These are phyloP conservation scores for Diaperis boleti DNA, from an alignment of 2,888 invertebrate genomes.

Conservation along the genomic window DNA sequence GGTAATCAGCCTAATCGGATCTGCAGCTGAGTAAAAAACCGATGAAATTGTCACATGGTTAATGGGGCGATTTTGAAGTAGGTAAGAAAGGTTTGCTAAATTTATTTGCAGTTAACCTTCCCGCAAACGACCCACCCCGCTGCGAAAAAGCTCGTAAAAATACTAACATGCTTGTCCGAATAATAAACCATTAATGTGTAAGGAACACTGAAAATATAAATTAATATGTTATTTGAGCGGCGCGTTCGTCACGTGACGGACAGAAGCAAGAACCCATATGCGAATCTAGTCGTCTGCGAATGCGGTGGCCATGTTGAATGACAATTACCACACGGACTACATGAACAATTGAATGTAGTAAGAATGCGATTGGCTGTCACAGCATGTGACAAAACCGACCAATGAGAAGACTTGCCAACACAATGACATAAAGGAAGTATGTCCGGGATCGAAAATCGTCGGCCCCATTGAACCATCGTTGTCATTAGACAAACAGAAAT, in stretches of 20 bases:
- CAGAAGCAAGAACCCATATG: background rate
- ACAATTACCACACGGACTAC: slow-evolving; percentile 60
- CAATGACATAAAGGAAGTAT: slow-evolving; percentile 45
- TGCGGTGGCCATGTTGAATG: slow-evolving; percentile 45
- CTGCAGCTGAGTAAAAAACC: slow-evolving; percentile 5
- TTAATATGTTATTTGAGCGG: slow-evolving; percentile 36
- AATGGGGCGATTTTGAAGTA: slow-evolving; percentile 46
- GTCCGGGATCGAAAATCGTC: slow-evolving; percentile 9
- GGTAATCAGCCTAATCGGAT: slow-evolving; percentile 23
- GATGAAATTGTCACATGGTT: slow-evolving; percentile 44
- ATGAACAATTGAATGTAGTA: slow-evolving; percentile 57
- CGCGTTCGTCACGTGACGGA: background rate
- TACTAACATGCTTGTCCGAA: slow-evolving; percentile 55
- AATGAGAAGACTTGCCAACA: slow-evolving; percentile 52
- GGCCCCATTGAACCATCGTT: slow-evolving; percentile 36
- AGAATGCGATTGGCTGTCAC: slow-evolving; percentile 56
- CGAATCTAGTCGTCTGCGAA: slow-evolving; percentile 12
- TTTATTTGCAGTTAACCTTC: slow-evolving; percentile 55
- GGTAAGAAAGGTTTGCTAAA: slow-evolving; percentile 53
- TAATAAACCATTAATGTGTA: slow-evolving; percentile 50
- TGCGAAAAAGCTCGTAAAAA: slow-evolving; percentile 57
- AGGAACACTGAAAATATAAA: slow-evolving; percentile 43
- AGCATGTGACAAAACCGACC: slow-evolving; percentile 61
- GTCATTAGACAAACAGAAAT: slow-evolving; percentile 49
- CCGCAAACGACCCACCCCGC: slow-evolving; percentile 55